phyloP scores from a whole-genome alignment of 1,140 invertebrate genomes.

The Phocides pigmalion region DNA sequence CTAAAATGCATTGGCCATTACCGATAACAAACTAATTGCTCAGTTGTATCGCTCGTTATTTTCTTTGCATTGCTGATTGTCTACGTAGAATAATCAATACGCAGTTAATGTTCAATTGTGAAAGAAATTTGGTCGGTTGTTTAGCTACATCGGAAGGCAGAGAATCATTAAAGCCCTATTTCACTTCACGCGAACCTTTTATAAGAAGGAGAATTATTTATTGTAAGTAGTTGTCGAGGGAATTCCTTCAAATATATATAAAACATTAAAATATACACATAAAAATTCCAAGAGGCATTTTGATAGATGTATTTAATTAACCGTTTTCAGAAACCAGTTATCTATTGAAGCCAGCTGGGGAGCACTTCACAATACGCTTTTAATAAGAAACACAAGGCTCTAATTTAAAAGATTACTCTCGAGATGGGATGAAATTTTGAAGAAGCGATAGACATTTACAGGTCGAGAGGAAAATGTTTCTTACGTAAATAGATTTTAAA shows the following conservation, averaged over 20 bases:
- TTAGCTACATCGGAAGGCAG: neutral
- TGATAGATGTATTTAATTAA: too few species aligned
- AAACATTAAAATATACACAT: neutral
- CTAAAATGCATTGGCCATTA: neutral
- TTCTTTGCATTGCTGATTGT: neutral
- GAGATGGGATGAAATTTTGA: too few species aligned
- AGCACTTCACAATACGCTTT: too few species aligned
- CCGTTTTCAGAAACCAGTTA: too few species aligned
- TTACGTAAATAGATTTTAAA: too few species aligned
- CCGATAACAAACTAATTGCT: neutral
- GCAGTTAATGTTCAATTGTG: neutral
- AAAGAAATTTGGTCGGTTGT: constrained; percentile 10
- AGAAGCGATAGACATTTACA: too few species aligned
- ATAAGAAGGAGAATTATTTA: constrained; percentile 44
- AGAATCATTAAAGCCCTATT: constrained; percentile 45
- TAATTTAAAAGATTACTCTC: too few species aligned
- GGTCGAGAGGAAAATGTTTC: too few species aligned
- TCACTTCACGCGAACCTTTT: constrained; percentile 39
- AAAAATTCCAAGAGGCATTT: too few species aligned
- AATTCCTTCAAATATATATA: neutral
- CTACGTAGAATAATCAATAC: constrained; percentile 1
- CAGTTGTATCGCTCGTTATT: neutral
- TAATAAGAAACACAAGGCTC: too few species aligned
- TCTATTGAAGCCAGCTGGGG: too few species aligned
- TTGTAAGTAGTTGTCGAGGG: neutral